Percentiles rank a stretch among this genome's conserved stretches.
Conservation (phyloP, 2,888 invertebrate species). For the Xylota sylvarum region DNA sequence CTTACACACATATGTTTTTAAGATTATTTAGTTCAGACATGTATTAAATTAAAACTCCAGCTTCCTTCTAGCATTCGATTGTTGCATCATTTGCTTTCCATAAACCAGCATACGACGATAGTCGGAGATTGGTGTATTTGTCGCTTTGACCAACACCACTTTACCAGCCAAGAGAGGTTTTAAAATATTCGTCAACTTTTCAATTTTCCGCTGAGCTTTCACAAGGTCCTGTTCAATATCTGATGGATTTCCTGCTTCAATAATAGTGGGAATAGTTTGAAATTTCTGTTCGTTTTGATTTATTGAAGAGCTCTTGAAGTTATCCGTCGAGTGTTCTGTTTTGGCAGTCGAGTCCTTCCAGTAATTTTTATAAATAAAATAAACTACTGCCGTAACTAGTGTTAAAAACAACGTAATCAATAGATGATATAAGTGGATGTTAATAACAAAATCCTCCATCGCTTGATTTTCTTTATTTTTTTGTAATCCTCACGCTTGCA, state of each 20-base stretch:
- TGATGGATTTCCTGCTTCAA: not conserved
- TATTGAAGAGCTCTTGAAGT: not conserved
- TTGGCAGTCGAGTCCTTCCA: not conserved
- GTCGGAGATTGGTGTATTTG: not conserved
- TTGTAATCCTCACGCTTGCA: not conserved
- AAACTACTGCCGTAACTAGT: not conserved
- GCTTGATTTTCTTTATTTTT: not conserved
- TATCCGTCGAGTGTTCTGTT: not conserved
- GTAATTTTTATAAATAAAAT: not conserved
- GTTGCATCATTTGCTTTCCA: not conserved
- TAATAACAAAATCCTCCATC: not conserved
- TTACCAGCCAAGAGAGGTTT: not conserved
- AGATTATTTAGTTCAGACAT: not conserved
- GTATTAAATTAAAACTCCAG: not conserved
- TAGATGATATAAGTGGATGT: not conserved
- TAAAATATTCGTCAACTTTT: not conserved
- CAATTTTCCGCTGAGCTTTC: not conserved
- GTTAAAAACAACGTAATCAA: not conserved
- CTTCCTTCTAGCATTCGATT: slow-evolving; percentile 16
- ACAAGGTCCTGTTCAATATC: not conserved
- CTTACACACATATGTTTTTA: too few relatives aligned
- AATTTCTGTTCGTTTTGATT: not conserved
- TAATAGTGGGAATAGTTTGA: not conserved
- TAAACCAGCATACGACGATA: not conserved
- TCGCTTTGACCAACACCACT: not conserved